Conservation (phyloP, 2,888 invertebrate genomes). For the Amphipyra tragopoginis region DNA sequence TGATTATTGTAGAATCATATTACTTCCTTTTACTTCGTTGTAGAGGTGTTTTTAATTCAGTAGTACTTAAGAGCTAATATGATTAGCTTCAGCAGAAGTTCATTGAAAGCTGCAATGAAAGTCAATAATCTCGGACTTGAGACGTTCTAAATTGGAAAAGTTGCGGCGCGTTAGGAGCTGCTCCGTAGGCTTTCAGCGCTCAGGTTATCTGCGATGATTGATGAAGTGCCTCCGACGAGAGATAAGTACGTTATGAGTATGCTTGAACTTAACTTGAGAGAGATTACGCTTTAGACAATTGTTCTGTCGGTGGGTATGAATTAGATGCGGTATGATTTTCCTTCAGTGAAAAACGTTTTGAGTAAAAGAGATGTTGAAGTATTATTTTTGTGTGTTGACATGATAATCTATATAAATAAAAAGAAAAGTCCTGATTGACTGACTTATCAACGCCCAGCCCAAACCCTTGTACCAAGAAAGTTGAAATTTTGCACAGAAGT, state of each 20-base stretch:
- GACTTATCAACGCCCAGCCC: too few species aligned
- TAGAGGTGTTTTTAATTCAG: too few species aligned
- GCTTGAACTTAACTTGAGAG: constrained; percentile 5
- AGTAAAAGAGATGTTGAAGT: too few species aligned
- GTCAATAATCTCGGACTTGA: constrained; percentile 34
- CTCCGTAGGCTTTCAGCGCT: constrained; percentile 18
- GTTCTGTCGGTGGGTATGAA: not conserved
- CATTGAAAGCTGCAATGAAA: constrained; percentile 13
- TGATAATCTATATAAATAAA: too few species aligned
- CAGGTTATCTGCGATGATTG: constrained; percentile 39
- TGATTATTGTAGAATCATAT: too few species aligned
- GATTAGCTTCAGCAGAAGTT: too few species aligned
- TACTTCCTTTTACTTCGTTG: too few species aligned
- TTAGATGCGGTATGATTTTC: not conserved
- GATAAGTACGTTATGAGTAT: constrained; percentile 15
- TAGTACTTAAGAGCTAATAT: too few species aligned
- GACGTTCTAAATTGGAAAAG: constrained; percentile 48
- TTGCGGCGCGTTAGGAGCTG: constrained; percentile 11
- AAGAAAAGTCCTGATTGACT: too few species aligned
- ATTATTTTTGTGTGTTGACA: too few species aligned
- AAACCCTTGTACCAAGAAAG: too few species aligned
- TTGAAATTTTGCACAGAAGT: too few species aligned
- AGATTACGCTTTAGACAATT: not conserved
- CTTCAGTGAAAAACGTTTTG: not conserved
- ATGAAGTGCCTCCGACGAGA: constrained; percentile 20